A percentile compares a stretch with the other conserved stretches of the same genome.
Evolutionary conservation across 2,888 invertebrate species (phyloP).

Genomic region (Carpatolechia fugitivella): DNA sequence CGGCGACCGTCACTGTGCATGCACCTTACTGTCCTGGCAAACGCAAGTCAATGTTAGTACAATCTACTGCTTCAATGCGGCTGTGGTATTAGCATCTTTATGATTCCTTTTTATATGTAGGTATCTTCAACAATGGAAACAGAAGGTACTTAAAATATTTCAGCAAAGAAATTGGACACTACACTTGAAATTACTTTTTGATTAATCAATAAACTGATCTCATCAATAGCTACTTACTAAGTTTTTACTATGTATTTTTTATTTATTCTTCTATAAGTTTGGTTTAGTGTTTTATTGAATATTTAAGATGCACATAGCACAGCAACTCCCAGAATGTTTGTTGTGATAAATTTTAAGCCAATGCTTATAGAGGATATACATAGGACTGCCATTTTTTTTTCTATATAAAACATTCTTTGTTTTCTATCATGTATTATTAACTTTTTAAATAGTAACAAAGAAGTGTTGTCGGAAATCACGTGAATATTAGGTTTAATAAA

Average conservation of each 20-base stretch:
- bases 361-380: not conserved
- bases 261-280: too few relatives aligned
- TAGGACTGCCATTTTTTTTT: not conserved
- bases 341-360: not conserved
- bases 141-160: too few relatives aligned
- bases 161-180: too few relatives aligned
- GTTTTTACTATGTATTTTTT: too few relatives aligned
- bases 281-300: not conserved
- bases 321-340: not conserved
- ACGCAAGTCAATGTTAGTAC: conserved; percentile 56
- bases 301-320: not conserved
- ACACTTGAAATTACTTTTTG: too few relatives aligned
- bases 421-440: not conserved
- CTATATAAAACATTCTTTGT: not conserved
- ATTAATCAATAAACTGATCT: too few relatives aligned
- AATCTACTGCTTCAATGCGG: not conserved
- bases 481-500: not conserved
- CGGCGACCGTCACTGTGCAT: conserved; percentile 63
- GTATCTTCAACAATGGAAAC: too few relatives aligned
- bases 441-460: not conserved
- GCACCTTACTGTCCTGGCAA: conserved; percentile 73
- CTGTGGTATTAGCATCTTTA: not conserved
- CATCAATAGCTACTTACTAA: too few relatives aligned
- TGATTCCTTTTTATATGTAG: not conserved
- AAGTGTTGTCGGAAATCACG: not conserved